phyloP scores from a whole-genome alignment of 2,797 vertebrate species.

The Anguilla obscura region DNA sequence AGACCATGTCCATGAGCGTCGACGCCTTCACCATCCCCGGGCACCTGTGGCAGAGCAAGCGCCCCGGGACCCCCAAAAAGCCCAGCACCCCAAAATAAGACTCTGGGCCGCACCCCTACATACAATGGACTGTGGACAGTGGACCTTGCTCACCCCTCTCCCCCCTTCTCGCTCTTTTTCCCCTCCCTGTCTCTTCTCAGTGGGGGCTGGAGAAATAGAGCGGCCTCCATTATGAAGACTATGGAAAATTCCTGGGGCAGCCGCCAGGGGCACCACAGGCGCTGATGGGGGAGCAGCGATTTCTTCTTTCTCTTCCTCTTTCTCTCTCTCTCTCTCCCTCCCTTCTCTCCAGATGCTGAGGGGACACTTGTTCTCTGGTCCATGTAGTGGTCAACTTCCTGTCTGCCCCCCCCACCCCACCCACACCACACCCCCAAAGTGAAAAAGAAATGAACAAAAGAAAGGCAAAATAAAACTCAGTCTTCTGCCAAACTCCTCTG shows the following conservation, averaged over 20 bases:
- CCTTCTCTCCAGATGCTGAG: background rate
- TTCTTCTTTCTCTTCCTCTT: background rate
- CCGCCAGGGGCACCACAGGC: background rate
- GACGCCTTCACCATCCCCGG: conserved; percentile 89
- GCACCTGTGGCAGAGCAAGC: conserved; percentile 84
- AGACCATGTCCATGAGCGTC: conserved; percentile 88
- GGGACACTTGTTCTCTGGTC: background rate
- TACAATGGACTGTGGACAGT: background rate
- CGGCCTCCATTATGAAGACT: background rate
- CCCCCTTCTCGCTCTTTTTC: background rate
- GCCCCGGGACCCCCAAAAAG: conserved; percentile 72
- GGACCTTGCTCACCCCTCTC: background rate
- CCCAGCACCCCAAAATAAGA: conserved; percentile 61
- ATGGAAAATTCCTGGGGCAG: background rate
- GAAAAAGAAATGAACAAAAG: background rate
- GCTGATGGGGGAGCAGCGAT: background rate
- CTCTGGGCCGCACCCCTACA: background rate
- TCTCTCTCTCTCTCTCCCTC: background rate
- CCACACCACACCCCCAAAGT: background rate
- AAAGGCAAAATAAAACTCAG: background rate
- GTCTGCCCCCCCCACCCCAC: background rate
- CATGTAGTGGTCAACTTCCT: background rate
- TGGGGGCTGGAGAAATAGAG: background rate
- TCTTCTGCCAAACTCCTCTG: background rate
- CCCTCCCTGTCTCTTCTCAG: background rate